Evolutionary conservation across 1,140 invertebrate species (phyloP).

Genomic region (fruit fly (Drosophila melanogaster)): DNA sequence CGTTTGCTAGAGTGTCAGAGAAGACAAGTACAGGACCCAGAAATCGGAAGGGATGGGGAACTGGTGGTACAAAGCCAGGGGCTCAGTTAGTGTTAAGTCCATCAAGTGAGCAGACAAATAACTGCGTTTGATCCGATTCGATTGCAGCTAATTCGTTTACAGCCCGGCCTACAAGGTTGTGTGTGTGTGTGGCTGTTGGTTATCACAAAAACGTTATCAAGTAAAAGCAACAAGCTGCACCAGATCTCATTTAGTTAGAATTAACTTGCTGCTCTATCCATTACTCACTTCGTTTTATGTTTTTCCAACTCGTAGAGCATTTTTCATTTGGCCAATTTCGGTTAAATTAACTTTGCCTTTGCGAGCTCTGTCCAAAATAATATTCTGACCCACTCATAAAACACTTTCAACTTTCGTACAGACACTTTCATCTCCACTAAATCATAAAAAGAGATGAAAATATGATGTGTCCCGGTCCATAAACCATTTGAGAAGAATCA

Average conservation of each 20-base stretch:
- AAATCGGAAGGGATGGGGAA: slow-evolving; percentile 1
- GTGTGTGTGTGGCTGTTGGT: too few species aligned
- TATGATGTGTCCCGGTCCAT: slow-evolving; percentile 46
- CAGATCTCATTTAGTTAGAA: slow-evolving; percentile 1
- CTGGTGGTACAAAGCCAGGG: slow-evolving; percentile 9
- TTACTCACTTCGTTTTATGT: slow-evolving; percentile 30
- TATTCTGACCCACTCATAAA: slow-evolving; percentile 47
- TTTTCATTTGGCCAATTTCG: slow-evolving; percentile 31
- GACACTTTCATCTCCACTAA: slow-evolving; percentile 28
- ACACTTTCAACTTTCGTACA: slow-evolving; percentile 38
- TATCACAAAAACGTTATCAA: too few species aligned
- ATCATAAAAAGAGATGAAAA: slow-evolving; percentile 50
- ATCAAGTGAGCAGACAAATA: slow-evolving; percentile 28
- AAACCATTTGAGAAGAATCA: slow-evolving; percentile 42
- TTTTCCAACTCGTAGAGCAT: slow-evolving; percentile 19
- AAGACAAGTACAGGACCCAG: slow-evolving; percentile 25
- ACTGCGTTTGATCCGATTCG: slow-evolving; percentile 34
- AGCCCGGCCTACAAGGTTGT: background rate
- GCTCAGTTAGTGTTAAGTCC: slow-evolving; percentile 25
- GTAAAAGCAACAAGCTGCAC: background rate
- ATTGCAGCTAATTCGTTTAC: slow-evolving; percentile 40
- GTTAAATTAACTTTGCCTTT: slow-evolving; percentile 41
- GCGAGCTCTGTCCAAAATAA: slow-evolving; percentile 12
- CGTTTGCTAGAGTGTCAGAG: slow-evolving; percentile 33
- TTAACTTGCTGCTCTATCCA: slow-evolving; percentile 6